Base-by-base conservation (phyloP, 1,140 invertebrate genomes). In the Neodiprion virginianus region DNA sequence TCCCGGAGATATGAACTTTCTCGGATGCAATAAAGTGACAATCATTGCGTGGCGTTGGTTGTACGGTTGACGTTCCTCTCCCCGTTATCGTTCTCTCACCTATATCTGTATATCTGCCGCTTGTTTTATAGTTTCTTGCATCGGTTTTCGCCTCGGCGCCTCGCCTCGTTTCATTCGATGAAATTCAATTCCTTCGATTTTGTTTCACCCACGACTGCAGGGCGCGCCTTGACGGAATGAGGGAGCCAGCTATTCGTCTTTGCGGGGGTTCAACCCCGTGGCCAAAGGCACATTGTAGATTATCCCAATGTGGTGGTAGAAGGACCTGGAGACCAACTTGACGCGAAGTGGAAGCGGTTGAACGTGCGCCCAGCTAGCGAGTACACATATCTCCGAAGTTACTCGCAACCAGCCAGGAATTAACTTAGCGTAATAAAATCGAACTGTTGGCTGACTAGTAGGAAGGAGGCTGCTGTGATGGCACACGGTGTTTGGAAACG, bases 1-100 rank as follows among this genome's bases (percentile, higher is more conserved):
- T 69, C 21, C 40, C 4, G 67, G 67, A 69, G 67, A 69, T 69
- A 69, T 69, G 67, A 69, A 69, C 67, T 70, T 75, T 67, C 67
- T 65, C 74, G 71, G 40, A 75, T 73, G 71, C 74, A 75, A 75
- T 75, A 75, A 75, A 75, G 74, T 75, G 74, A 75, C 74, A 75
- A 75, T 75, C 74, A 75, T 75, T 69, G 71, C 68, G 74, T 23
- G 71, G 72, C 71, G 67, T 9, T 49, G 67, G 23, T 73, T 73
- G 72, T 69, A 75, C 74, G 67, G 71, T 73, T 75, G 71, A 73
- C 69, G 71, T 75, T 75, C 49, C 21, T 47, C n/a, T 14, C 7
- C 67, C 71, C 66, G 28, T 73, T 61, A 65, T 61, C 11, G 53
- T 61, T 61, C 53, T 4, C 28, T 61, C 53, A 61, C 53, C 53